Evolutionary conservation across 2,797 vertebrate genomes (phyloP).

Genomic region (Phrynocephalus guinanensis): DNA sequence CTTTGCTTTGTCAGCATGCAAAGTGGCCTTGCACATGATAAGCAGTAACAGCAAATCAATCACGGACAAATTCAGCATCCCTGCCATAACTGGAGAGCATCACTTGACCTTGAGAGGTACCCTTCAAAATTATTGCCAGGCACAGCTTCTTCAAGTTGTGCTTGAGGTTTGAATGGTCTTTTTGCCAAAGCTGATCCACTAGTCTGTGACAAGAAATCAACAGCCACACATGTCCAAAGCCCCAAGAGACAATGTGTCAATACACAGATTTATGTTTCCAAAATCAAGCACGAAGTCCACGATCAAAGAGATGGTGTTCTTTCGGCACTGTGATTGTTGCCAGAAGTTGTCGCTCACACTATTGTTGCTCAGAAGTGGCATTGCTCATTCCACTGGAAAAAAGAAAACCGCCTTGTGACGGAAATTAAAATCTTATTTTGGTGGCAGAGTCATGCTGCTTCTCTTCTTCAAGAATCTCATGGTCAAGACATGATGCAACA

Average conservation of each 20-base stretch:
- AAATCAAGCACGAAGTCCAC: background rate
- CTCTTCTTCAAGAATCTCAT: no score
- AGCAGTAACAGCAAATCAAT: slow-evolving; percentile 20
- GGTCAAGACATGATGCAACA: no score
- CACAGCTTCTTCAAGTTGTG: slow-evolving; percentile 18
- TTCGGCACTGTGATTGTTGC: background rate
- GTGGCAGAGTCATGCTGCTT: no score
- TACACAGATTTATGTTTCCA: background rate
- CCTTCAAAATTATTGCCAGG: slow-evolving; percentile 27
- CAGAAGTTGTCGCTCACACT: no score
- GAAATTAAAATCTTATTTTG: no score
- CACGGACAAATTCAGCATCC: background rate
- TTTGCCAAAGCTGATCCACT: background rate
- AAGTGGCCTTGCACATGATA: slow-evolving; percentile 4
- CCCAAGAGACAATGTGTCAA: background rate
- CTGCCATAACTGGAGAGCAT: background rate
- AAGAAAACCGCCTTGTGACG: background rate
- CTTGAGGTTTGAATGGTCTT: slow-evolving; percentile 19
- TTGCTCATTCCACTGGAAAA: background rate
- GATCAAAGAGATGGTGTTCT: background rate
- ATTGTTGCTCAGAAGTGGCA: background rate
- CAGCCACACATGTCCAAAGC: background rate
- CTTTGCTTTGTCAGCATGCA: background rate
- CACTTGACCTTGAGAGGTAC: slow-evolving; percentile 34
- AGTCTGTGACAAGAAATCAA: slow-evolving; percentile 31